phyloP scores from a whole-genome alignment of 1,140 invertebrate species.

The Magallana gigas region DNA sequence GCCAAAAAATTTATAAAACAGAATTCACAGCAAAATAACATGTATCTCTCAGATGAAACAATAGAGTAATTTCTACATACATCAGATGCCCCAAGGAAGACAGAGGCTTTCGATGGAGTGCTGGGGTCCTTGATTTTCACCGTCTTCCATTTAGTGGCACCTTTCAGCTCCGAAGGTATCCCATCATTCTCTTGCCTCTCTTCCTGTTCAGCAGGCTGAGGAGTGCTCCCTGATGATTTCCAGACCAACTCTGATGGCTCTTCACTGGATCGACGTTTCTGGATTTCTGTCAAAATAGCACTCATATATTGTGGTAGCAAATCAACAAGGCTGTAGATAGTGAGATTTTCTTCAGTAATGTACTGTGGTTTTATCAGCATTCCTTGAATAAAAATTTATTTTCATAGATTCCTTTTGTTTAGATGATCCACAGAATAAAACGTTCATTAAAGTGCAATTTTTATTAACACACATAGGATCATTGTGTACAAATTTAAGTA shows the following conservation, averaged over 20 bases:
- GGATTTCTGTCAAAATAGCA: neutral
- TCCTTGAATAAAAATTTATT: no score
- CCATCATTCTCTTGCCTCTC: slow-evolving; percentile 11
- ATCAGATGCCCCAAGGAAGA: slow-evolving; percentile 37
- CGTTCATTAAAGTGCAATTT: no score
- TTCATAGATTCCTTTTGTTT: no score
- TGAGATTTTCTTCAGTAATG: no score
- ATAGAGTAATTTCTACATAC: neutral
- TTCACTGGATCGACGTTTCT: neutral
- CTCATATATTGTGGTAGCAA: no score
- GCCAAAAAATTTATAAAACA: no score
- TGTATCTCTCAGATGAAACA: neutral
- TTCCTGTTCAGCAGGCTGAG: neutral
- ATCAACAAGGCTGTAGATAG: no score
- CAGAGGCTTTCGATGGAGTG: slow-evolving; percentile 55
- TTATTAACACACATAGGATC: no score
- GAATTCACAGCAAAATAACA: no score
- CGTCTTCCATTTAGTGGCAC: slow-evolving; percentile 48
- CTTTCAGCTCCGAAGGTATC: slow-evolving; percentile 51
- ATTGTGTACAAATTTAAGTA: no score
- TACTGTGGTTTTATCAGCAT: no score
- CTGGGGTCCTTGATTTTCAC: slow-evolving; percentile 55
- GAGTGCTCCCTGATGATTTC: neutral
- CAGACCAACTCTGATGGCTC: neutral
- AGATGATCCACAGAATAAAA: no score